Evolutionary conservation across 1,140 invertebrate species (phyloP).

Genomic region (Bicyclus anynana): DNA sequence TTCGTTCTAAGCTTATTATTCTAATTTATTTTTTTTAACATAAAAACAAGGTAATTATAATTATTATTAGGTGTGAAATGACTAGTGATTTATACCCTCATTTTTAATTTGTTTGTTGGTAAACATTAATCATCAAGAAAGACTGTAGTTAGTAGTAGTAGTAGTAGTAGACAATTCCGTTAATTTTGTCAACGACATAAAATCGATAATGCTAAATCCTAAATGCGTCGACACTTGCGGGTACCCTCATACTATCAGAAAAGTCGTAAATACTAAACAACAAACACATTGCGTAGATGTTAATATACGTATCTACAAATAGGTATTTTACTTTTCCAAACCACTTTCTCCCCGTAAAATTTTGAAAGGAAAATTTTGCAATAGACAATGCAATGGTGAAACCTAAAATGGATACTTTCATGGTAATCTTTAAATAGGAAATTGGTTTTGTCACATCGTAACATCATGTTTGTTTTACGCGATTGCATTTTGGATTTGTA

Average conservation of each 20-base stretch:
- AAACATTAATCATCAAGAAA: too few relatives aligned
- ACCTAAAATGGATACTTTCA: not conserved
- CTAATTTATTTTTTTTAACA: too few relatives aligned
- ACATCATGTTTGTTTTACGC: not conserved
- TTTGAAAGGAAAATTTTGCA: not conserved
- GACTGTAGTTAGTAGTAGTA: too few relatives aligned
- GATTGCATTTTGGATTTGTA: too few relatives aligned
- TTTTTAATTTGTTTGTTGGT: too few relatives aligned
- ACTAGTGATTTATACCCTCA: too few relatives aligned
- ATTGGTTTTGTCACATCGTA: not conserved
- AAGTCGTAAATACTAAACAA: constrained; percentile 12
- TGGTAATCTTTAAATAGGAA: too few relatives aligned
- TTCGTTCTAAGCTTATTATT: too few relatives aligned
- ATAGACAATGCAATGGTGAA: not conserved
- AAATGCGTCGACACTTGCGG: too few relatives aligned
- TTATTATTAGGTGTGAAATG: too few relatives aligned
- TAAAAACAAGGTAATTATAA: too few relatives aligned
- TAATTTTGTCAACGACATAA: not conserved
- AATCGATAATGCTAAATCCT: too few relatives aligned
- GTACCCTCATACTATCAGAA: constrained; percentile 9
- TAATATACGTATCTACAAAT: not conserved
- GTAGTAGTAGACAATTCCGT: not conserved
- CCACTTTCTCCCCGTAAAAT: not conserved
- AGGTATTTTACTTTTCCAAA: constrained; percentile 2
- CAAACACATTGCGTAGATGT: not conserved